Evolutionary conservation across 1,140 invertebrate genomes (phyloP).

Genomic region (Trachymyrmex septentrionalis): DNA sequence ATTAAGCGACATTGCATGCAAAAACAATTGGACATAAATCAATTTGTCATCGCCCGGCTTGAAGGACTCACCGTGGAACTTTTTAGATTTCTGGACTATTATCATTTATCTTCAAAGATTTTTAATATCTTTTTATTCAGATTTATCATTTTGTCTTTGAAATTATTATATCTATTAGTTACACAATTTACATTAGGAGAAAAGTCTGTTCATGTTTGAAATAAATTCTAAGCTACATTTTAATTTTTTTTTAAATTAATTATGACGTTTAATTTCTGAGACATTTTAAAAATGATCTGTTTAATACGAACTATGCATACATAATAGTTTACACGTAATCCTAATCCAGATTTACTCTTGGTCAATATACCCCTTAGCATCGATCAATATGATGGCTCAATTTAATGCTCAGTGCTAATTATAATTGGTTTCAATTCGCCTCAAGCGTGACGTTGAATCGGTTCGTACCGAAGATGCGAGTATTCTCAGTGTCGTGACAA

Average conservation of each 20-base stretch:
- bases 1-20: background rate
- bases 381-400: conserved; percentile 39
- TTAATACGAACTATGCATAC: background rate
- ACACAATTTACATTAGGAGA: background rate
- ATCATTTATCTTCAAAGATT: conserved; percentile 8
- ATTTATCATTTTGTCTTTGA: background rate
- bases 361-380: conserved; percentile 38
- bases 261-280: background rate
- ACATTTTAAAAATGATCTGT: conserved; percentile 2
- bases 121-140: background rate
- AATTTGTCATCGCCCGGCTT: background rate
- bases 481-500: background rate
- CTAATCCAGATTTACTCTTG: conserved; percentile 51
- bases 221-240: background rate
- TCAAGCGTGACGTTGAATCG: conserved; percentile 36
- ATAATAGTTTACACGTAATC: background rate
- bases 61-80: too few relatives aligned
- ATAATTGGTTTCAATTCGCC: conserved; percentile 61
- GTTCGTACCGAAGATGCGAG: conserved; percentile 16
- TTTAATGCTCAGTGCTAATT: conserved; percentile 45
- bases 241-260: background rate
- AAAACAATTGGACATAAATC: background rate
- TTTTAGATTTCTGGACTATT: background rate
- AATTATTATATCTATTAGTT: background rate
- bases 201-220: background rate